Evolutionary conservation across 1,140 invertebrate genomes (phyloP).

Genomic region (Drosophila busckii): DNA sequence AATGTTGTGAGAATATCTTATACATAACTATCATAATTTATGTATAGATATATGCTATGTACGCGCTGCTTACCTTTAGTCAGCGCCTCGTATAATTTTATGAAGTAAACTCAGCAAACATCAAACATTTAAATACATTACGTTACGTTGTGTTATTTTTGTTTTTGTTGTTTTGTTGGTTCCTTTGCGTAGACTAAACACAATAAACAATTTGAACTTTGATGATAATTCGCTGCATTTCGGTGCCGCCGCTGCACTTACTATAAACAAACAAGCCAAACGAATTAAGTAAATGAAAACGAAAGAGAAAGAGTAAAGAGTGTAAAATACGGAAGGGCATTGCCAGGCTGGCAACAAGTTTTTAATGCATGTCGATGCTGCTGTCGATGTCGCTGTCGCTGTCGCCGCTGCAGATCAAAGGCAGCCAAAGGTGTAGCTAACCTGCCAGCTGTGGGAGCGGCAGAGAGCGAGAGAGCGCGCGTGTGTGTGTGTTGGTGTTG

Average conservation of each 20-base stretch:
- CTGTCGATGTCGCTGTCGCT: slow-evolving; percentile 51
- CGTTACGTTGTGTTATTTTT: slow-evolving; percentile 70
- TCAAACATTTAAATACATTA: slow-evolving; percentile 67
- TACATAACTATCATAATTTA: no score
- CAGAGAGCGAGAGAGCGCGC: no score
- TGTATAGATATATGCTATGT: slow-evolving; percentile 37
- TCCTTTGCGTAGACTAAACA: slow-evolving; percentile 74
- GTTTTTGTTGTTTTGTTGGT: slow-evolving; percentile 70
- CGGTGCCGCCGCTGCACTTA: slow-evolving; percentile 26
- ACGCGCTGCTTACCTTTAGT: slow-evolving; percentile 51
- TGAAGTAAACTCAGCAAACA: slow-evolving; percentile 53
- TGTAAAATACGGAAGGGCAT: slow-evolving; percentile 47
- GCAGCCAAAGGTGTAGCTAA: slow-evolving; percentile 25
- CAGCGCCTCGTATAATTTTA: slow-evolving; percentile 72
- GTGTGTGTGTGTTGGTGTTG: background rate
- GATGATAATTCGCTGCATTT: slow-evolving; percentile 41
- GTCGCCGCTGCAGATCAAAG: slow-evolving; percentile 62
- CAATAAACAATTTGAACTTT: slow-evolving; percentile 61
- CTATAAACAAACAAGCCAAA: slow-evolving; percentile 60
- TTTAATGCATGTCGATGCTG: slow-evolving; percentile 60
- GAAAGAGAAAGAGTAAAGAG: slow-evolving; percentile 13
- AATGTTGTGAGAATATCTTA: background rate
- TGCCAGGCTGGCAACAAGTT: slow-evolving; percentile 53
- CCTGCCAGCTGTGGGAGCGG: slow-evolving; percentile 8
- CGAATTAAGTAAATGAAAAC: slow-evolving; percentile 2